phyloP scores from a whole-genome alignment of 2,113 vertebrate species.

The Scopus umbretta region DNA sequence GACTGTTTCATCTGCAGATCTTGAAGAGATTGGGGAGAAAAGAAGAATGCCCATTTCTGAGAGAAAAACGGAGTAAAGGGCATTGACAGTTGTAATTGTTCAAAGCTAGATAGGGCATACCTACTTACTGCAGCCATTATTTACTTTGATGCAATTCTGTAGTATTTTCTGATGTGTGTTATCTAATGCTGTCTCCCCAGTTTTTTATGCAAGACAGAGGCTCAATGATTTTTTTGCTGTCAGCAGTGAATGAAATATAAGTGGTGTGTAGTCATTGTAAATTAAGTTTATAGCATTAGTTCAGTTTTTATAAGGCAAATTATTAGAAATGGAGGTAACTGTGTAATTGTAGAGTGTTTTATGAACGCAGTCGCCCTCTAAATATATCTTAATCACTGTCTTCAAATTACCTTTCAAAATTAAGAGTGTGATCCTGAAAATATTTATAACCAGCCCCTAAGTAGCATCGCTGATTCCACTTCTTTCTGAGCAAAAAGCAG shows the following conservation, averaged over 20 bases:
- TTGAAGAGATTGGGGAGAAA: neutral
- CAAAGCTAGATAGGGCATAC: neutral
- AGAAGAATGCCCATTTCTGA: neutral
- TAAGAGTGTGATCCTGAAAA: conserved; percentile 32
- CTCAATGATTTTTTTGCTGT: neutral
- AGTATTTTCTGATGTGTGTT: neutral
- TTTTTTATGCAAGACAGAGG: conserved; percentile 11
- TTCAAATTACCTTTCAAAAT: conserved; percentile 43
- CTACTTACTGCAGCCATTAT: neutral
- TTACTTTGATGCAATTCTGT: neutral
- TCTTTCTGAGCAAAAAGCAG: neutral
- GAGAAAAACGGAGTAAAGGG: neutral
- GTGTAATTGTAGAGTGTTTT: conserved; percentile 34
- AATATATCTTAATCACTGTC: conserved; percentile 23
- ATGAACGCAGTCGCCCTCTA: neutral
- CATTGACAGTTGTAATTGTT: neutral
- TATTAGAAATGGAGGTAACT: conserved; percentile 28
- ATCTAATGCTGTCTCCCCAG: neutral
- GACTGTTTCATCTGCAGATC: neutral
- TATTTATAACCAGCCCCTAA: neutral
- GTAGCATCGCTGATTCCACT: neutral
- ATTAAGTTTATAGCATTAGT: conserved; percentile 46
- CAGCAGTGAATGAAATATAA: neutral
- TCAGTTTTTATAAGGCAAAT: conserved; percentile 32
- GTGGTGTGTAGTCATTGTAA: neutral